These are phyloP conservation scores for Pseudomyrmex sp. DNA, from an alignment of 1,140 invertebrate genomes.

Conservation along the genomic window DNA sequence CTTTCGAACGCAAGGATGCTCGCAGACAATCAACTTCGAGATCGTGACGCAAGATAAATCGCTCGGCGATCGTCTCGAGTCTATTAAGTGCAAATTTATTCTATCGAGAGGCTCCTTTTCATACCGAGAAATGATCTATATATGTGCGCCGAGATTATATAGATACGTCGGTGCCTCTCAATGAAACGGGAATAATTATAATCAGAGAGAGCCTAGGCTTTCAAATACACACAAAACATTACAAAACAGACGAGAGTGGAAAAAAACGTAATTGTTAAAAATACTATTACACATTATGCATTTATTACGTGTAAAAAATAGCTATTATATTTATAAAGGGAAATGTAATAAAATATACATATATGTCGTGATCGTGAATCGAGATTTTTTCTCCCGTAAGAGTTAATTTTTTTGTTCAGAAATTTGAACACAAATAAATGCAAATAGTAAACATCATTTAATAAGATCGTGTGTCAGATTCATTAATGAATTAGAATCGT, in stretches of 20 bases:
- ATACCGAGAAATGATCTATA: conserved; percentile 26
- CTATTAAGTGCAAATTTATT: conserved; percentile 55
- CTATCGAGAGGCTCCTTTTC: conserved; percentile 46
- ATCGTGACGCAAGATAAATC: conserved; percentile 52
- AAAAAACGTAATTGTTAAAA: not conserved
- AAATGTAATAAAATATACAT: not conserved
- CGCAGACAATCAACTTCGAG: conserved; percentile 42
- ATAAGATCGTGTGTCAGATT: not conserved
- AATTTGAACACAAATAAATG: not conserved
- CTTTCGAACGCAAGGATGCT: conserved; percentile 56
- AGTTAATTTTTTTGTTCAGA: not conserved
- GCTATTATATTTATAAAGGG: not conserved
- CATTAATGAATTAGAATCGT: not conserved
- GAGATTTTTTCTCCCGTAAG: not conserved
- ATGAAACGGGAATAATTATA: conserved; percentile 20
- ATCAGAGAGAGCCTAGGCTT: not conserved
- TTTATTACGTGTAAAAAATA: conserved; percentile 4
- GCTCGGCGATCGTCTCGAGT: conserved; percentile 20
- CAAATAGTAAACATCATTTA: not conserved
- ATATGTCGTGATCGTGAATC: not conserved
- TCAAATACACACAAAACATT: not conserved
- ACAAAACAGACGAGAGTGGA: not conserved
- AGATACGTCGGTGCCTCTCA: not conserved
- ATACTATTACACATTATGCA: not conserved
- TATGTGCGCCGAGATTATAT: not conserved